Evolutionary conservation across 1,140 invertebrate species (phyloP).

Genomic region (Drosophila navojoa): DNA sequence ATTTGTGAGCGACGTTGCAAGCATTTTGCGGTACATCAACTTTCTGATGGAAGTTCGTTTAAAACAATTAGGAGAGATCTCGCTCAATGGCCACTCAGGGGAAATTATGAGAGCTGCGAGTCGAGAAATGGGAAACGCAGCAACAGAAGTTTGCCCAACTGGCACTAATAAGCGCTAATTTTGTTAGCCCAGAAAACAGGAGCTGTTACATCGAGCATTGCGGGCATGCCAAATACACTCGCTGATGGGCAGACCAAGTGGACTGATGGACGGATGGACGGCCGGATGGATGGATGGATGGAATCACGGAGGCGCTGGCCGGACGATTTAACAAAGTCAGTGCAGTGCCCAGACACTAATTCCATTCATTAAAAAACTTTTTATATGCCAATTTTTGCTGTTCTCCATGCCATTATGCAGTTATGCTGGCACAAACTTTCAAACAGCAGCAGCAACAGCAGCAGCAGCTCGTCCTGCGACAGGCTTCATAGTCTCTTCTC

Average conservation of each 20-base stretch:
- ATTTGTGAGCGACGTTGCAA: slow-evolving; percentile 49
- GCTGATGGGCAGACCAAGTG: slow-evolving; percentile 8
- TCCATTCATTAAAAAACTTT: slow-evolving; percentile 82
- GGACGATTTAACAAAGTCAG: slow-evolving; percentile 78
- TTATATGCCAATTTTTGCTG: slow-evolving; percentile 76
- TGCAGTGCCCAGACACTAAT: slow-evolving; percentile 76
- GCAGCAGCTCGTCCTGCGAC: slow-evolving; percentile 42
- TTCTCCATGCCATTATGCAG: slow-evolving; percentile 52
- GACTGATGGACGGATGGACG: slow-evolving; percentile 15
- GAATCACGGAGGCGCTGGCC: slow-evolving; percentile 45
- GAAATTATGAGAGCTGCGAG: slow-evolving; percentile 62
- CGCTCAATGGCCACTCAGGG: slow-evolving; percentile 49
- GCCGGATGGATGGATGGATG: slow-evolving; percentile 8
- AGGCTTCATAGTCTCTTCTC: slow-evolving; percentile 21
- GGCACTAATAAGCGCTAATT: slow-evolving; percentile 81
- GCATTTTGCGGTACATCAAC: slow-evolving; percentile 51
- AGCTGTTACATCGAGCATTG: slow-evolving; percentile 36
- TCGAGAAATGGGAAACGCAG: slow-evolving; percentile 44
- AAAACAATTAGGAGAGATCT: slow-evolving; percentile 70
- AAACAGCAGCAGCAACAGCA: slow-evolving; percentile 47
- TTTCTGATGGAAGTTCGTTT: slow-evolving; percentile 62
- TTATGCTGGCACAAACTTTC: slow-evolving; percentile 52
- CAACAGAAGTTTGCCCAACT: slow-evolving; percentile 71
- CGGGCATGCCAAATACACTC: slow-evolving; percentile 55
- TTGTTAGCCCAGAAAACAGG: slow-evolving; percentile 62